Evolutionary conservation across 2,113 vertebrate genomes (phyloP).

Genomic region (Chlorocebus sabaeus): DNA sequence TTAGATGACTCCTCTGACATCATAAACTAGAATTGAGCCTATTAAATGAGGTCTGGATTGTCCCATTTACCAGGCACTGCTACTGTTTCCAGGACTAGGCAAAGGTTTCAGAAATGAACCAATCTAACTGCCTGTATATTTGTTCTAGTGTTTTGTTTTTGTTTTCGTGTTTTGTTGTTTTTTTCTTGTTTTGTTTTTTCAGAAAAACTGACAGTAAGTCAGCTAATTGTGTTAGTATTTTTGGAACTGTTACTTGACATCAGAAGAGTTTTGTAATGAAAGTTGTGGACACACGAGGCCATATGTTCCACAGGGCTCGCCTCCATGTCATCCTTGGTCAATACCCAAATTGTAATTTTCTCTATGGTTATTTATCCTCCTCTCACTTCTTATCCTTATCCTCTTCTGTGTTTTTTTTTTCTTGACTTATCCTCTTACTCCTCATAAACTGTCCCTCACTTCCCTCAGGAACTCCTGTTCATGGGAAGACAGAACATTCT

Average conservation of each 20-base stretch:
- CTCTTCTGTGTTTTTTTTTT: not conserved
- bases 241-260: not conserved
- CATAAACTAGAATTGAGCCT: not conserved
- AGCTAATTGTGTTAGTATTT: not conserved
- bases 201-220: not conserved
- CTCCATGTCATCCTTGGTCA: not conserved
- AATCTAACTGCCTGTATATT: not conserved
- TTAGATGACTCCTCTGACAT: not conserved
- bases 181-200: not conserved
- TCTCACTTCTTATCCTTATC: not conserved
- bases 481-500: not conserved
- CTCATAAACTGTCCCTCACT: not conserved
- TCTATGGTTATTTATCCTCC: not conserved
- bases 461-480: not conserved
- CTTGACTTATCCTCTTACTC: not conserved
- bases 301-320: not conserved
- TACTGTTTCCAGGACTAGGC: not conserved
- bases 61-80: not conserved
- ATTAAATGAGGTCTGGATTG: not conserved
- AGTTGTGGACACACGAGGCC: not conserved
- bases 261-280: not conserved
- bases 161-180: not conserved
- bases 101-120: not conserved
- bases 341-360: not conserved
- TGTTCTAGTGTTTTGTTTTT: not conserved